These are phyloP conservation scores for Prosopocoilus inquinatus DNA, from an alignment of 2,888 invertebrate genomes.

Conservation along the genomic window DNA sequence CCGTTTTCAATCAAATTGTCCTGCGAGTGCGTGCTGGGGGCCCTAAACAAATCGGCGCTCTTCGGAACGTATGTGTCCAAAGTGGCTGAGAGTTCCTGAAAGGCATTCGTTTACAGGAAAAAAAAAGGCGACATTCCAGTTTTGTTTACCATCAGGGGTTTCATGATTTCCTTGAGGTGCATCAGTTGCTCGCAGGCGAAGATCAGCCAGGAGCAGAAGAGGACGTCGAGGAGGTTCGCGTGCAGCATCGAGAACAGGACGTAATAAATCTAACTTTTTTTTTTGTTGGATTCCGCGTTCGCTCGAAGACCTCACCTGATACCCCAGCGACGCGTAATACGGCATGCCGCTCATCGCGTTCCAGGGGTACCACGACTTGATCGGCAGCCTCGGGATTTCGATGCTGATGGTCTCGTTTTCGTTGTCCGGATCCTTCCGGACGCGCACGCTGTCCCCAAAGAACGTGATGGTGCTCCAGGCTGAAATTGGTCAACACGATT, in stretches of 20 bases:
- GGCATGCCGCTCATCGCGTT: slow-evolving; percentile 68
- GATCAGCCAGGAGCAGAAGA: slow-evolving; percentile 83
- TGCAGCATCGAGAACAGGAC: slow-evolving; percentile 48
- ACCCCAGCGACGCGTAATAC: slow-evolving; percentile 65
- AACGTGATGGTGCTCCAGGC: slow-evolving; percentile 81
- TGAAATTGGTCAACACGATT: slow-evolving; percentile 31
- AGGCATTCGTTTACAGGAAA: background rate
- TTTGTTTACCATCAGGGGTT: slow-evolving; percentile 74
- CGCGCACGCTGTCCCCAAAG: slow-evolving; percentile 73
- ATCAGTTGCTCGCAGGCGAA: slow-evolving; percentile 84
- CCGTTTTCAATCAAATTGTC: slow-evolving; percentile 40
- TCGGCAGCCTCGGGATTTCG: slow-evolving; percentile 68
- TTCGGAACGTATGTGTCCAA: slow-evolving; percentile 75
- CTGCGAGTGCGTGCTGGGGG: slow-evolving; percentile 52
- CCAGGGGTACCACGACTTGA: slow-evolving; percentile 80
- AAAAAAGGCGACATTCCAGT: background rate
- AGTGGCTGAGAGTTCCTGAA: slow-evolving; percentile 71
- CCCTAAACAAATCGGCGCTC: slow-evolving; percentile 67
- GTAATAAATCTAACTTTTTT: slow-evolving; percentile 43
- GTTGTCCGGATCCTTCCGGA: slow-evolving; percentile 66
- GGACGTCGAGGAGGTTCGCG: slow-evolving; percentile 64
- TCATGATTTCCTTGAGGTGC: slow-evolving; percentile 83
- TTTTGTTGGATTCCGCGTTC: background rate
- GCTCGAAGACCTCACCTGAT: slow-evolving; percentile 54
- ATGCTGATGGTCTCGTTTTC: slow-evolving; percentile 66